Conservation (phyloP, 2,113 vertebrate species). For the Eretmochelys imbricata region DNA sequence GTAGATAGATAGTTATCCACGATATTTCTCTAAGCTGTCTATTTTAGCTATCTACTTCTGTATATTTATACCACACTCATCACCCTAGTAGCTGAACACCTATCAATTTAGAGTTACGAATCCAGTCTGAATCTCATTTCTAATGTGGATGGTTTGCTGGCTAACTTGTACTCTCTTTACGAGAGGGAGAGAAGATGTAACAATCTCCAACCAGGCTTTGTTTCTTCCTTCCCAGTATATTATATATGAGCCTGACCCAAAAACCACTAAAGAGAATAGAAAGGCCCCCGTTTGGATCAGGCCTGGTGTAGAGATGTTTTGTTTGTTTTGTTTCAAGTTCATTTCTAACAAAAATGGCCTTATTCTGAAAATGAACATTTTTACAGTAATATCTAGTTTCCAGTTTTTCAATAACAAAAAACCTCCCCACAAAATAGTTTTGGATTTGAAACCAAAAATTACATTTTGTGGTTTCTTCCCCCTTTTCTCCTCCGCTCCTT, state of each 20-base stretch:
- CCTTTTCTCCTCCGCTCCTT: not conserved
- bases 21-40: conserved; percentile 21
- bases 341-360: not conserved
- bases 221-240: not conserved
- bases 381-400: not conserved
- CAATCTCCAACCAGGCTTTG: conserved; percentile 16
- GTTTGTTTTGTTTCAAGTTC: not conserved
- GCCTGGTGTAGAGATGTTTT: not conserved
- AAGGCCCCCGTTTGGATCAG: not conserved
- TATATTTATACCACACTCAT: conserved; percentile 58
- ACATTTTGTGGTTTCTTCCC: not conserved
- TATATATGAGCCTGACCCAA: not conserved
- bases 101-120: conserved; percentile 61
- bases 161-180: conserved; percentile 4
- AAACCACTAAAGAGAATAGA: not conserved
- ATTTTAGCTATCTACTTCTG: conserved; percentile 41
- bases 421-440: not conserved
- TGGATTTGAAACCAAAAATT: too few relatives aligned
- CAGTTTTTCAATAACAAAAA: not conserved
- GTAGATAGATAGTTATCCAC: conserved; percentile 30
- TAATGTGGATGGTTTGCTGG: not conserved
- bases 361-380: not conserved
- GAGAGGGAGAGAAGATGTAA: not conserved
- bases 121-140: conserved; percentile 48
- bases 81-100: conserved; percentile 36